Conservation (phyloP, 2,888 invertebrate genomes). For the Falcaria lacertinaria region DNA sequence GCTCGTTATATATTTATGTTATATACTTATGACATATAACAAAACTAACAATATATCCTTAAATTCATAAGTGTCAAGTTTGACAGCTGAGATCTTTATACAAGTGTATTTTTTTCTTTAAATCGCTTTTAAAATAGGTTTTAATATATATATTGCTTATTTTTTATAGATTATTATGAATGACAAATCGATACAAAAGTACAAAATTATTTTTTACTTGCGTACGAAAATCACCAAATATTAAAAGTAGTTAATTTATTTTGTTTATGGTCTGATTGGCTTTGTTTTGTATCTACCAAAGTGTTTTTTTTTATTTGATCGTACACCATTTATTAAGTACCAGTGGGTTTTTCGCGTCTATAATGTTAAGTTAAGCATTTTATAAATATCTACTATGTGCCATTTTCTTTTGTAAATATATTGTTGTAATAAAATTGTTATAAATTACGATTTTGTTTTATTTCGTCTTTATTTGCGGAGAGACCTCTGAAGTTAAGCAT, state of each 20-base stretch:
- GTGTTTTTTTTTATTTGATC: not conserved
- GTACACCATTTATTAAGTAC: not conserved
- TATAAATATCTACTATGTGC: not conserved
- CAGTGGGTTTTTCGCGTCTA: not conserved
- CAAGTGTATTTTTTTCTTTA: too few species aligned
- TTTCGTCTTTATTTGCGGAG: not conserved
- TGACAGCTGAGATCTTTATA: too few species aligned
- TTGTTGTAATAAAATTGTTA: not conserved
- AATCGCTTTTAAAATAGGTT: too few species aligned
- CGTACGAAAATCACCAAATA: conserved; percentile 1
- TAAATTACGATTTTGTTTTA: not conserved
- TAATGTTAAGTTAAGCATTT: not conserved
- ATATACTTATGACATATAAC: too few species aligned
- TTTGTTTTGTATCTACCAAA: not conserved
- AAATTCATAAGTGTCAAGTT: too few species aligned
- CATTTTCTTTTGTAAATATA: not conserved
- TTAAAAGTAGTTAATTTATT: not conserved
- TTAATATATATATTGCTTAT: too few species aligned
- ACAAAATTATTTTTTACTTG: too few species aligned
- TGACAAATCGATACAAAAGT: too few species aligned
- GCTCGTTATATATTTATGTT: too few species aligned
- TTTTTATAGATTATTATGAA: too few species aligned
- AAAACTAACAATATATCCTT: too few species aligned
- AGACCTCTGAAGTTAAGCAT: too few species aligned
- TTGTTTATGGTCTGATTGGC: not conserved